Conservation (phyloP, 2,113 vertebrate genomes). For the Periophthalmus modestus region DNA sequence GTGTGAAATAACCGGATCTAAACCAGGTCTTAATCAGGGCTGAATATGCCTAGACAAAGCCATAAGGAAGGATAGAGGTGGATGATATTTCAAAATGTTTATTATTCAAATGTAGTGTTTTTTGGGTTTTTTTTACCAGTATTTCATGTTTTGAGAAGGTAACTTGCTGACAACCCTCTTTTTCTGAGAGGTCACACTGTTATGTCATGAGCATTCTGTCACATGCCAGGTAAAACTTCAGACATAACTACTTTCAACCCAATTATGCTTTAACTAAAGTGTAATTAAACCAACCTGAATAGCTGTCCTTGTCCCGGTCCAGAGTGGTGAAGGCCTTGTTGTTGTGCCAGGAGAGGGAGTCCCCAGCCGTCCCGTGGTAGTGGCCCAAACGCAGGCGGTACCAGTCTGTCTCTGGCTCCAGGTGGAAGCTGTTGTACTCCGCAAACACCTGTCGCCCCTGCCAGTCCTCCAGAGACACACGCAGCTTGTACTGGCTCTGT, state of each 20-base stretch:
- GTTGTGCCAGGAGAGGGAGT: constrained; percentile 90
- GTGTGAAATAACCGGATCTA: no score
- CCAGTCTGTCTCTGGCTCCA: constrained; percentile 87
- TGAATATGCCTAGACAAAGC: no score
- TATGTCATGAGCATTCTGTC: background rate
- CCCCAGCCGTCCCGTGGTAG: constrained; percentile 85
- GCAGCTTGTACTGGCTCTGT: constrained; percentile 81
- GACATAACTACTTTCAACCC: no score
- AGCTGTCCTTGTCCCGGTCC: constrained; percentile 86
- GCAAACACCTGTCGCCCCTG: constrained; percentile 82
- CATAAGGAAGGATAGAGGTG: no score
- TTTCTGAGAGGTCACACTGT: background rate
- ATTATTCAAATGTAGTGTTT: no score
- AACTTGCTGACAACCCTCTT: background rate
- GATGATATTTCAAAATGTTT: no score
- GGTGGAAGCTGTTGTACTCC: constrained; percentile 82
- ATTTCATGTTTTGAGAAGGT: no score
- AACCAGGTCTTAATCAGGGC: no score
- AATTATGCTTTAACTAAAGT: background rate
- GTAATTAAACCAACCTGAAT: constrained; percentile 74
- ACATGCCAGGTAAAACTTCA: background rate
- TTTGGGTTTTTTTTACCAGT: no score
- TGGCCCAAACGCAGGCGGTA: constrained; percentile 86
- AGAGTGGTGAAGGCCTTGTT: constrained; percentile 91
- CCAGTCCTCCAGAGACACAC: constrained; percentile 88